Conservation (phyloP, 2,113 vertebrate species). For the Haliaeetus leucogaster region DNA sequence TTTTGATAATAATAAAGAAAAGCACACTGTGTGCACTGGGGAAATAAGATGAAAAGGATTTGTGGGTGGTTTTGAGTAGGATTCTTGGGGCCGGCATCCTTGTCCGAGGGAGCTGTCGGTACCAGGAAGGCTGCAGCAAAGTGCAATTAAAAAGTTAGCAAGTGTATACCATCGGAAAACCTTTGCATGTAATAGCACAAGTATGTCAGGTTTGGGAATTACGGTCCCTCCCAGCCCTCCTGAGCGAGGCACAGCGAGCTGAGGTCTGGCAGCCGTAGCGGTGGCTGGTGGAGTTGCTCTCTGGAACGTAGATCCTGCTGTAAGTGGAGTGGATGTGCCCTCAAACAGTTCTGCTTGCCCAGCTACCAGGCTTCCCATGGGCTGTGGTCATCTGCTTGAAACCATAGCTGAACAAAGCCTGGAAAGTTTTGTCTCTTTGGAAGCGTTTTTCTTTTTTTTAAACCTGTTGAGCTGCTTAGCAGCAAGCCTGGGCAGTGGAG, state of each 20-base stretch:
- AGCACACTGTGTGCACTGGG: neutral
- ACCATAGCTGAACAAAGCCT: neutral
- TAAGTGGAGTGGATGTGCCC: neutral
- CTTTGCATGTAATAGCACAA: neutral
- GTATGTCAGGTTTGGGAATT: neutral
- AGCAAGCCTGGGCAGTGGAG: neutral
- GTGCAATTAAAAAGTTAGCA: neutral
- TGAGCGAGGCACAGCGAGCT: accelerated
- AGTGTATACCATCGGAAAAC: neutral
- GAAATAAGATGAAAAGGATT: neutral
- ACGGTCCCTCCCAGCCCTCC: neutral
- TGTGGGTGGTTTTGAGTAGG: neutral
- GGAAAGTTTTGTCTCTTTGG: neutral
- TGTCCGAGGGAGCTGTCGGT: accelerated
- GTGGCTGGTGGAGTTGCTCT: neutral
- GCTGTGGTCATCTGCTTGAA: neutral
- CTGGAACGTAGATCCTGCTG: neutral
- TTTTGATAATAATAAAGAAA: neutral
- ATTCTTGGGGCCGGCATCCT: neutral
- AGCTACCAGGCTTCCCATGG: accelerated
- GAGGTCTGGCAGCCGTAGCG: neutral
- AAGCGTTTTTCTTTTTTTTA: neutral
- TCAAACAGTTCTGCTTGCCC: neutral
- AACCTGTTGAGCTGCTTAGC: neutral
- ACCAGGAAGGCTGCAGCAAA: neutral